These are phyloP conservation scores for Dendronephthya gigantea DNA, from an alignment of 64 coral and sea anemone genomes.

Conservation along the genomic window DNA sequence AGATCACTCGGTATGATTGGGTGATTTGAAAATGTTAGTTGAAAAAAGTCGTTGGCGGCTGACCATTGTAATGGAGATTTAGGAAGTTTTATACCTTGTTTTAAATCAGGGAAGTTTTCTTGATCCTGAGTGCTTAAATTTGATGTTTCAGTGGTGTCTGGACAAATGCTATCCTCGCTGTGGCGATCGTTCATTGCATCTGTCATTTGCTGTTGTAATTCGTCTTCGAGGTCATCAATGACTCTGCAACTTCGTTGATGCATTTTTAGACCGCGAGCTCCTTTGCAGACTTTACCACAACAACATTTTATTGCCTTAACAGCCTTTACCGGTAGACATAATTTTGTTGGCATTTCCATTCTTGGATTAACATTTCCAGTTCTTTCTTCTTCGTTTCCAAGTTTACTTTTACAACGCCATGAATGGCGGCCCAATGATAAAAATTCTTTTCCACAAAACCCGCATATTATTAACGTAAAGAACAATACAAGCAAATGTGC, in stretches of 20 bases:
- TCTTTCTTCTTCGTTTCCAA: background rate
- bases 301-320: background rate
- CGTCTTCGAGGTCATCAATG: background rate
- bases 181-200: background rate
- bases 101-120: background rate
- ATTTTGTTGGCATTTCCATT: background rate
- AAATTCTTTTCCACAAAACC: background rate
- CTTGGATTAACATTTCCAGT: background rate
- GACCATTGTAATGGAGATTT: constrained; percentile 25
- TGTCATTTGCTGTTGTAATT: background rate
- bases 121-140: background rate
- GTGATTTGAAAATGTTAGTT: constrained; percentile 24
- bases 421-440: constrained; percentile 2
- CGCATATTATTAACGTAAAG: background rate
- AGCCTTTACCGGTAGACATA: background rate
- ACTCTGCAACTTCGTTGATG: background rate
- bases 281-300: background rate
- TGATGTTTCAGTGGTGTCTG: background rate
- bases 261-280: background rate
- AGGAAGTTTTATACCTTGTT: constrained; percentile 35
- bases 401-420: background rate
- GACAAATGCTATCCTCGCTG: background rate
- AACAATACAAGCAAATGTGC: background rate
- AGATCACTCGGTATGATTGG: constrained; percentile 35
- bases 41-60: constrained; percentile 45